These are phyloP conservation scores for Paraescarpia echinospica DNA, from an alignment of 1,140 invertebrate species.

Conservation along the genomic window DNA sequence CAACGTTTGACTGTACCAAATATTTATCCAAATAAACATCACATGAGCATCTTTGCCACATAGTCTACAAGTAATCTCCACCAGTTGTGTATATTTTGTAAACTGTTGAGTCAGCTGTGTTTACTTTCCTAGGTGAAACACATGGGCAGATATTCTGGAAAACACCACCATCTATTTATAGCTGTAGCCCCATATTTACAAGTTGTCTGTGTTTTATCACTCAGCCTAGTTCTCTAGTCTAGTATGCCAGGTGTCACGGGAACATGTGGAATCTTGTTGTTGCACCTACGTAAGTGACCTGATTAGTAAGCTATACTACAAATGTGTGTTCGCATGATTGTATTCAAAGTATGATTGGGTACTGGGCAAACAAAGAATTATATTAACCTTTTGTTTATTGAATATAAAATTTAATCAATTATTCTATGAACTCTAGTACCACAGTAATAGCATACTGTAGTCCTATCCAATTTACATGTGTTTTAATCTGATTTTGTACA, in stretches of 20 bases:
- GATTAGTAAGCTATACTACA: not conserved
- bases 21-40: not conserved
- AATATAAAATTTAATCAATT: not conserved
- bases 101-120: not conserved
- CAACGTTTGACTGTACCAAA: too few species aligned
- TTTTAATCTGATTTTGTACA: not conserved
- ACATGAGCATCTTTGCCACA: too few species aligned
- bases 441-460: not conserved
- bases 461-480: not conserved
- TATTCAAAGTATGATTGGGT: not conserved
- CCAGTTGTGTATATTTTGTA: not conserved
- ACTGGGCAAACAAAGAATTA: not conserved
- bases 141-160: not conserved
- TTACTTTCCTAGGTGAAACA: not conserved
- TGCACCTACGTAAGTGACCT: not conserved
- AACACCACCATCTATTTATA: not conserved
- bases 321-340: too few species aligned
- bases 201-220: not conserved
- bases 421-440: not conserved
- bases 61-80: not conserved
- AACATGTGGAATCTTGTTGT: too few species aligned
- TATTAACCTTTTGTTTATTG: not conserved
- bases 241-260: not conserved
- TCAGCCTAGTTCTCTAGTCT: not conserved
- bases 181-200: not conserved